Evolutionary conservation across 1,140 invertebrate species (phyloP).

Genomic region (Linepithema humile): DNA sequence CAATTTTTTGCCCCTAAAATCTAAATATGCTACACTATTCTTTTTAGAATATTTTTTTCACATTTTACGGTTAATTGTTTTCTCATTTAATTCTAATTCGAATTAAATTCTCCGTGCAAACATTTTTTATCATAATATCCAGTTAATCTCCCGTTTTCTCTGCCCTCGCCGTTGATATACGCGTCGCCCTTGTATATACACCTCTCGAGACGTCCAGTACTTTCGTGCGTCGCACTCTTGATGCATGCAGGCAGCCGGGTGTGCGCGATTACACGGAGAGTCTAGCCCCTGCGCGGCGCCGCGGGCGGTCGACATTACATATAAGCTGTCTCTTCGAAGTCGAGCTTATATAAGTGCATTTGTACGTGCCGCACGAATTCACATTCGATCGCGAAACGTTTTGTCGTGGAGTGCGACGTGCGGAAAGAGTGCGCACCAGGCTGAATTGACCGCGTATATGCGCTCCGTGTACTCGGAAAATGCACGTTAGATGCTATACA

Average conservation of each 20-base stretch:
- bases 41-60: background rate
- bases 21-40: background rate
- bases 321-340: slow-evolving; percentile 52
- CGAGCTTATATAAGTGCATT: slow-evolving; percentile 54
- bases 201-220: slow-evolving; percentile 53
- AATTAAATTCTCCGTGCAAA: background rate
- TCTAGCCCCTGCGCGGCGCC: slow-evolving; percentile 39
- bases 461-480: slow-evolving; percentile 2
- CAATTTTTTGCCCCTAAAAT: too few relatives aligned
- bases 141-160: slow-evolving; percentile 22
- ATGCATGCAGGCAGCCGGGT: slow-evolving; percentile 35
- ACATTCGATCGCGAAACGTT: slow-evolving; percentile 21
- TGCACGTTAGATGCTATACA: slow-evolving; percentile 21
- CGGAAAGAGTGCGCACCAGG: slow-evolving; percentile 16
- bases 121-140: background rate
- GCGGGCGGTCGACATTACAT: slow-evolving; percentile 48
- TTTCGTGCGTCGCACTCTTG: slow-evolving; percentile 53
- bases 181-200: slow-evolving; percentile 13
- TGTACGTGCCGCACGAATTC: slow-evolving; percentile 46
- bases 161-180: slow-evolving; percentile 22
- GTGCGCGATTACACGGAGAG: slow-evolving; percentile 44
- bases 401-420: slow-evolving; percentile 14
- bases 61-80: background rate
- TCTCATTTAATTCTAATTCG: background rate
- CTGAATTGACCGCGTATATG: background rate